Conservation (phyloP, 2,113 vertebrate genomes). For the Cyanoliseus patagonus region DNA sequence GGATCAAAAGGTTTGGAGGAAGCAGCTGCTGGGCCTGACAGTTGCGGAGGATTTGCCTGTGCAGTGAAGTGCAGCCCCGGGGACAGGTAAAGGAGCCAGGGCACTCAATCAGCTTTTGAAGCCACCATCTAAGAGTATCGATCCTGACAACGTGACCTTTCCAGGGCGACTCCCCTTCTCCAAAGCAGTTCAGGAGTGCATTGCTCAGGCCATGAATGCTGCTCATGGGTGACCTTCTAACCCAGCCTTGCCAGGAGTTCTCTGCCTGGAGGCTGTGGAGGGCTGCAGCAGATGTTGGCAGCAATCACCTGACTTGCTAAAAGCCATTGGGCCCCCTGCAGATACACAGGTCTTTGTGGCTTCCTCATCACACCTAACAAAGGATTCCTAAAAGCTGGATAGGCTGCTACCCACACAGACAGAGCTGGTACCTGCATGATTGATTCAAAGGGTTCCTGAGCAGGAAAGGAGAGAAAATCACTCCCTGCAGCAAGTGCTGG, state of each 20-base stretch:
- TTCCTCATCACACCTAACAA: neutral
- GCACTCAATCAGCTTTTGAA: constrained; percentile 6
- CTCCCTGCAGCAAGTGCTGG: neutral
- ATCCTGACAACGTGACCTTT: neutral
- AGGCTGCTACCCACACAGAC: neutral
- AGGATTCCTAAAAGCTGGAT: neutral
- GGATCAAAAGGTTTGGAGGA: constrained; percentile 28
- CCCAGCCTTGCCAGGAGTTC: neutral
- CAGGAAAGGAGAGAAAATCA: neutral
- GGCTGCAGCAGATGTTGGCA: neutral
- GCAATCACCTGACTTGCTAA: neutral
- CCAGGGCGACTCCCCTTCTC: neutral
- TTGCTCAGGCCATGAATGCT: neutral
- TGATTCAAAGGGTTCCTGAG: neutral
- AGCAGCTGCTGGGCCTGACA: neutral
- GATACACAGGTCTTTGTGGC: neutral
- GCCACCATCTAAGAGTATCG: neutral
- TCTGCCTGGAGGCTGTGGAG: neutral
- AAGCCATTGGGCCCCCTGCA: neutral
- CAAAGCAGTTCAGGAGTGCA: neutral
- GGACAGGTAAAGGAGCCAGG: neutral
- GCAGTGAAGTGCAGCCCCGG: neutral
- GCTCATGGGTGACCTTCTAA: neutral
- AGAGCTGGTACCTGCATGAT: neutral
- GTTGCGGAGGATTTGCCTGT: neutral